Base-by-base conservation (phyloP, 2,888 invertebrate species). In the Tricholauxania praeusta region DNA sequence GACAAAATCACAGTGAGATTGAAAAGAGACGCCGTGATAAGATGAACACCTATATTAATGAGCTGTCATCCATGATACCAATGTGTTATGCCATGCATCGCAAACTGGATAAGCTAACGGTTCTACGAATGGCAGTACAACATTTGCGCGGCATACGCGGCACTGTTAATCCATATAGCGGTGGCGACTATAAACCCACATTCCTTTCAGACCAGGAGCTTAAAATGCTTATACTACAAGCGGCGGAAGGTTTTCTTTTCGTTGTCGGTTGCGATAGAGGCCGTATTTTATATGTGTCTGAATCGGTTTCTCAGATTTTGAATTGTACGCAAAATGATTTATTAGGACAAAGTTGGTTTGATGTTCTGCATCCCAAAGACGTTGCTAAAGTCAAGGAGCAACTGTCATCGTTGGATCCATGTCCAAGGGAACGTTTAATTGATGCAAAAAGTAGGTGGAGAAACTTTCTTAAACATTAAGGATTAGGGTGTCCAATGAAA, bases 1-100 rank as follows among this genome's bases (percentile, higher is more conserved):
- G 96, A 82, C 97, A 97, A 88, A 97, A 97, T 88, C 98, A 98
- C 88, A 97, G 97, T 87, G 97, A 97, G 88, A 97, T 98, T 75
- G 97, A 98, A 88, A 98, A 98, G 86, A 90, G 97, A 0, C 90
- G 98, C 0, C 90, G 98, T 48, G 97, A 98, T 87, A 98, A 97
- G 88, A 98, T 98, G 97, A 98, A 98, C 89, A 95, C 94, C 0
- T 97, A 96, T 87, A 97, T 98, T 80, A 92, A 93, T 4, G 96
- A 98, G 86, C 87, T 98, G 72, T 94, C 96, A 68, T 90, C 93
- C 2, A 93, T 98, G 92, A 92, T 98, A 22, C 98, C 97, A 0
- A 96, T 96, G 95, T 98, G 97, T 84, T 93, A 94, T 80, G 95
- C 96, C 5, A 95, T 96, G 94, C 93, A 96, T 49, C 89, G 96